A percentile compares a stretch with the other conserved stretches of the same genome.
phyloP scores from a whole-genome alignment of 1,140 invertebrate species.

The Aethina tumida region DNA sequence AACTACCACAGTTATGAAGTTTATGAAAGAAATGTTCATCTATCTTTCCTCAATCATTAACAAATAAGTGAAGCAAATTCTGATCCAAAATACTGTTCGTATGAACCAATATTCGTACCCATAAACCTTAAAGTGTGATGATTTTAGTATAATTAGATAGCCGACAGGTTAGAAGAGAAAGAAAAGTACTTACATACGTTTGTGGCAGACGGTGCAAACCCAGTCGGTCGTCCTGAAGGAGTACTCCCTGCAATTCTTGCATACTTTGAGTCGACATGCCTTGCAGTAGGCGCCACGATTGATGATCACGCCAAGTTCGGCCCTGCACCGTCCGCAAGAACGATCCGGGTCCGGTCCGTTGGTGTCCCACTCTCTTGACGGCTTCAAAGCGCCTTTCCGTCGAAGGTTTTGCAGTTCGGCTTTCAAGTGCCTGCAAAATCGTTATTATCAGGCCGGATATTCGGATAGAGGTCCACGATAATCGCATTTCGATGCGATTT shows the following conservation, averaged over 20 bases:
- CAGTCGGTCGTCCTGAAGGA: conserved; percentile 50
- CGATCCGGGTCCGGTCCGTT: conserved; percentile 40
- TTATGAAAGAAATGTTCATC: too few species aligned
- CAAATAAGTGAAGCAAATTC: too few species aligned
- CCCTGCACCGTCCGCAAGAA: conserved; percentile 57
- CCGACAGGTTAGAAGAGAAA: not conserved
- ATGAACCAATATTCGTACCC: too few species aligned
- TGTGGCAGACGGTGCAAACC: conserved; percentile 65
- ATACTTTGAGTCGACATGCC: conserved; percentile 58
- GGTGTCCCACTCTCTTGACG: conserved; percentile 34
- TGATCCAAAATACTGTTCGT: too few species aligned
- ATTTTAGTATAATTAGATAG: too few species aligned
- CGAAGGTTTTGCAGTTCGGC: conserved; percentile 50
- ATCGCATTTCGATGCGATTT: too few species aligned
- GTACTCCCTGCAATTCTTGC: conserved; percentile 61
- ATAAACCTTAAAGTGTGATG: too few species aligned
- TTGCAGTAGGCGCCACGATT: conserved; percentile 63
- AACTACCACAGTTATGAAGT: too few species aligned
- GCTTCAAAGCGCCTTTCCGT: conserved; percentile 44
- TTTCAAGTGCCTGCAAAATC: conserved; percentile 50
- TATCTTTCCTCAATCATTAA: too few species aligned
- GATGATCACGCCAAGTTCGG: conserved; percentile 60
- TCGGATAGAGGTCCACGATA: too few species aligned
- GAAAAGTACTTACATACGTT: conserved; percentile 55
- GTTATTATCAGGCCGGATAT: too few species aligned